phyloP scores from a whole-genome alignment of 1,140 invertebrate genomes.

The Halotydeus destructor region DNA sequence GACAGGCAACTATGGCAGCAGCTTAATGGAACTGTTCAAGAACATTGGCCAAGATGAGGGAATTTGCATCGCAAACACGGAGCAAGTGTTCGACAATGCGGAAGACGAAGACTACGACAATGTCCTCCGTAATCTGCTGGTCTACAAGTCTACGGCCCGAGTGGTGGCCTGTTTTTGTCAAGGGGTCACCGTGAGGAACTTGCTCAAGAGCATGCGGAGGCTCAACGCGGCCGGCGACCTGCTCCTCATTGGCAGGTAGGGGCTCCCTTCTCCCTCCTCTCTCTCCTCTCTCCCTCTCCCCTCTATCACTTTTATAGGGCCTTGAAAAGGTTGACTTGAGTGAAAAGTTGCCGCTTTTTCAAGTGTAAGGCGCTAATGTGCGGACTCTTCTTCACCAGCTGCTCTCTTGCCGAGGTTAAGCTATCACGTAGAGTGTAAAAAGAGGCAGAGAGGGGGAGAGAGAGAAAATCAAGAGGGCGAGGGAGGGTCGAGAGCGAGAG shows the following conservation, averaged over 20 bases:
- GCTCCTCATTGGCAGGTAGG: conserved; percentile 43
- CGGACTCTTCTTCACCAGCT: no score
- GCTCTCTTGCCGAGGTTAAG: no score
- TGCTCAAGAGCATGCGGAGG: conserved; percentile 41
- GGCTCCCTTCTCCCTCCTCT: conserved; percentile 6
- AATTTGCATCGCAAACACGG: conserved; percentile 48
- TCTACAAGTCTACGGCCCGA: conserved; percentile 23
- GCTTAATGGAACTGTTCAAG: conserved; percentile 52
- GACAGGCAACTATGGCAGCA: conserved; percentile 50
- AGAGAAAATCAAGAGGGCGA: no score
- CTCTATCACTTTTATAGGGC: no score
- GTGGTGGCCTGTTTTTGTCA: conserved; percentile 69
- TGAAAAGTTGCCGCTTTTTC: no score
- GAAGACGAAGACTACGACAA: conserved; percentile 29
- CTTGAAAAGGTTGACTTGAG: no score
- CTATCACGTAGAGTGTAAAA: no score
- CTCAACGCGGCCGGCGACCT: conserved; percentile 38
- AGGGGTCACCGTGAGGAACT: conserved; percentile 42
- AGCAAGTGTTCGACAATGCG: conserved; percentile 39
- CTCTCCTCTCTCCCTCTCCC: no score
- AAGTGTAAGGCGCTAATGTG: no score
- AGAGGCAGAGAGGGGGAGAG: no score
- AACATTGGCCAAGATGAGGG: conserved; percentile 39
- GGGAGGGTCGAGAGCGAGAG: no score
- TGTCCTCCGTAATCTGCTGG: conserved; percentile 33